Base-by-base conservation (phyloP, 2,797 vertebrate genomes). In the Staurois parvus region DNA sequence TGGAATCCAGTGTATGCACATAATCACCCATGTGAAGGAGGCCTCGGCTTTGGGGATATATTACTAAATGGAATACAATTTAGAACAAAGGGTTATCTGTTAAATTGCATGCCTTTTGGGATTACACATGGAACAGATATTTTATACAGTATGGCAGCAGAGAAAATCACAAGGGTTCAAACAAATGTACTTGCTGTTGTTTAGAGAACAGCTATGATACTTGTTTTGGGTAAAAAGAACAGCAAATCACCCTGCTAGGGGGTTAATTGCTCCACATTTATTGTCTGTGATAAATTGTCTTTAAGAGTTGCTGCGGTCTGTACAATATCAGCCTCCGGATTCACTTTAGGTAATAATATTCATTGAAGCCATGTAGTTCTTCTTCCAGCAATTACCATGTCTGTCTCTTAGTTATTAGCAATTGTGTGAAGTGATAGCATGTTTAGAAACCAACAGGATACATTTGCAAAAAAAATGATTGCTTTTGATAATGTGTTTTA, bases 331-430 rank as follows among this genome's bases (percentile, higher is more conserved):
- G 56, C 26, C 48, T 40, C 24, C 48, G 29, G 79, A 62, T 62
- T 72, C 15, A 29, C 48, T 81, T 40, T 72, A 34, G 52, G 48
- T 59, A 81, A 81, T 81, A 81, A 42, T 32, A 62, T 81, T 17
- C 59, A 72, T 40, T 72, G 32, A 62, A 62, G 37, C n/a, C 40
- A 59, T 68, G 32, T n/a, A 62, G 34, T 72, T 72, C 32, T 26
- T 70, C 42, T 59, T 64, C 69, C 17, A 81, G 79, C 67, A 4
- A 40, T 72, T 72, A 72, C 45, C 24, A 56, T 72, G 52, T 40
- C 79, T 62, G 79, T 9, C 56, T 62, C n/a, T 40, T 40, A 32
- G 45, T 72, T 81, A 62, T 42, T 59, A 72, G n/a, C 79, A 72
- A 37, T 29, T 62, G 52, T 72, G 15, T 64, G 15, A 62, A 28